These are phyloP conservation scores for Pipra filicauda DNA, from an alignment of 2,113 vertebrate genomes.

Conservation along the genomic window DNA sequence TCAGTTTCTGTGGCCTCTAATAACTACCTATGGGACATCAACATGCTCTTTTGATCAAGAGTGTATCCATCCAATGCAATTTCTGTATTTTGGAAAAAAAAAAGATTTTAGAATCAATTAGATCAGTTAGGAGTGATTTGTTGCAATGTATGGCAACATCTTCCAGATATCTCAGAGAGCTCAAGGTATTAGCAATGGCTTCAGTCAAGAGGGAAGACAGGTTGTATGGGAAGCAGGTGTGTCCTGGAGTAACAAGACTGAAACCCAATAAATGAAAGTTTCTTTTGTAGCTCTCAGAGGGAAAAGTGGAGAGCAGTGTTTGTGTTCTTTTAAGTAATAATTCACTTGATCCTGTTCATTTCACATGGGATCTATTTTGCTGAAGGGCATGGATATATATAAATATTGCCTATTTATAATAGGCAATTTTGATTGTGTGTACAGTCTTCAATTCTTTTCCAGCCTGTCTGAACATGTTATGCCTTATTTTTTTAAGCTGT, in stretches of 20 bases:
- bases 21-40: not conserved
- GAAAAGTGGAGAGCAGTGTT: not conserved
- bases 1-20: not conserved
- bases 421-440: not conserved
- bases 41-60: not conserved
- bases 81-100: not conserved
- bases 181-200: not conserved
- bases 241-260: not conserved
- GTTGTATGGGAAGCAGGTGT: not conserved
- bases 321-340: not conserved
- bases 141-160: not conserved
- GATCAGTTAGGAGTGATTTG: not conserved
- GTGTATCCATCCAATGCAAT: accelerated
- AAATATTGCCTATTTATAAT: not conserved
- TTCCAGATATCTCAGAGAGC: not conserved
- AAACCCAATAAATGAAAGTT: not conserved
- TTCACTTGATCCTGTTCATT: not conserved
- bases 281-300: not conserved
- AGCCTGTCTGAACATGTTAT: not conserved
- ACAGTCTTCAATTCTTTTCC: not conserved
- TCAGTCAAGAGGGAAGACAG: not conserved
- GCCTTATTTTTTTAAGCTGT: not conserved
- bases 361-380: not conserved
- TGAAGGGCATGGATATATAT: not conserved
- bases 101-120: not conserved